phyloP scores from a whole-genome alignment of 2,113 vertebrate species.

The Microcebus griseorufus region DNA sequence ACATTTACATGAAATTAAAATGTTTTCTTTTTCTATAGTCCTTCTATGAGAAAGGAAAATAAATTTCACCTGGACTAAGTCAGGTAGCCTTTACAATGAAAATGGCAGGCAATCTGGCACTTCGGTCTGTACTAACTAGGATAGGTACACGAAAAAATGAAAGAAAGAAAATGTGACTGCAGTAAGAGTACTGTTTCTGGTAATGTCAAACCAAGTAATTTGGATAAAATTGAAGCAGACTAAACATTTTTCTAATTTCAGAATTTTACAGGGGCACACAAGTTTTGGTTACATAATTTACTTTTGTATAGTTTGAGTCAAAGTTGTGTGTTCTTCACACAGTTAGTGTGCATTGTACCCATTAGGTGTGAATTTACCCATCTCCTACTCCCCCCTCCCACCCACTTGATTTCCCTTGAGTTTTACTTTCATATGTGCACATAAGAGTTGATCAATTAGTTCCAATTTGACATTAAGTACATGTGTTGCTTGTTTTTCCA shows the following conservation, averaged over 20 bases:
- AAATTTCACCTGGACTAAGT: neutral
- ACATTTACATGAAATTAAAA: neutral
- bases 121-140: neutral
- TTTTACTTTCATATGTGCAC: no score
- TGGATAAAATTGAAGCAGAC: neutral
- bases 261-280: no score
- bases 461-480: no score
- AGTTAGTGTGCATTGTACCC: no score
- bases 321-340: no score
- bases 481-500: no score
- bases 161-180: neutral
- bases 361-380: no score
- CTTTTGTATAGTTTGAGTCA: no score
- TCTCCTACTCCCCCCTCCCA: no score
- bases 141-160: neutral
- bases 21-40: neutral
- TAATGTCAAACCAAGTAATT: neutral
- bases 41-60: neutral
- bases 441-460: no score
- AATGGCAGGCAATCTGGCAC: neutral
- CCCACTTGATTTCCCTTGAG: no score
- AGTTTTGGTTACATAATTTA: no score
- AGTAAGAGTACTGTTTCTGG: neutral
- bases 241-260: neutral
- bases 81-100: neutral